A percentile compares a stretch with the other conserved stretches of the same genome.
Conservation (phyloP, 2,888 invertebrate species). For the Monopis laevigella region DNA sequence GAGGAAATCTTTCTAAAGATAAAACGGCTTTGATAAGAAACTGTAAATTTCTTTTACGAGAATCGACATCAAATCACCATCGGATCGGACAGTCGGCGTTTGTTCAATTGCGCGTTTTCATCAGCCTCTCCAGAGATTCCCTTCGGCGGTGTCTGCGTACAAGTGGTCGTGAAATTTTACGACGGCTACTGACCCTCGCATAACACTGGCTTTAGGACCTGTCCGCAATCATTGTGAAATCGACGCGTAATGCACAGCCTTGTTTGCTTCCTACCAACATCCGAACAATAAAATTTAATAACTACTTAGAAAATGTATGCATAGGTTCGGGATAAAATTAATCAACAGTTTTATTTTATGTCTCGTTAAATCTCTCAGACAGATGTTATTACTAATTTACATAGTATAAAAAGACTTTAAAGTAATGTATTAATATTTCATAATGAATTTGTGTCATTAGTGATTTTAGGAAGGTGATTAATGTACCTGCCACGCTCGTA, state of each 20-base stretch:
- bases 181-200: conserved; percentile 43
- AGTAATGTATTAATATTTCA: no score
- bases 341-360: no score
- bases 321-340: no score
- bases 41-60: conserved; percentile 28
- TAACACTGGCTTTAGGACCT: conserved; percentile 41
- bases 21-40: conserved; percentile 24
- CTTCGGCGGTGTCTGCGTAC: conserved; percentile 28
- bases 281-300: neutral
- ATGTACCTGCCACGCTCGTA: no score
- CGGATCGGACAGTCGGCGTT: conserved; percentile 21
- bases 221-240: conserved; percentile 45
- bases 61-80: conserved; percentile 27
- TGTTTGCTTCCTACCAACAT: conserved; percentile 20
- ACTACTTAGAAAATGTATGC: neutral
- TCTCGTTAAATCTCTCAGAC: no score
- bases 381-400: no score
- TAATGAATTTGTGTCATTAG: no score
- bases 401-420: no score
- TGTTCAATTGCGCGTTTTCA: conserved; percentile 23
- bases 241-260: conserved; percentile 33
- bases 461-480: no score
- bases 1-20: conserved; percentile 21
- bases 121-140: conserved; percentile 25
- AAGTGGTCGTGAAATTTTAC: conserved; percentile 49